Evolutionary conservation across 2,113 vertebrate species (phyloP).

Genomic region (Sturnus vulgaris): DNA sequence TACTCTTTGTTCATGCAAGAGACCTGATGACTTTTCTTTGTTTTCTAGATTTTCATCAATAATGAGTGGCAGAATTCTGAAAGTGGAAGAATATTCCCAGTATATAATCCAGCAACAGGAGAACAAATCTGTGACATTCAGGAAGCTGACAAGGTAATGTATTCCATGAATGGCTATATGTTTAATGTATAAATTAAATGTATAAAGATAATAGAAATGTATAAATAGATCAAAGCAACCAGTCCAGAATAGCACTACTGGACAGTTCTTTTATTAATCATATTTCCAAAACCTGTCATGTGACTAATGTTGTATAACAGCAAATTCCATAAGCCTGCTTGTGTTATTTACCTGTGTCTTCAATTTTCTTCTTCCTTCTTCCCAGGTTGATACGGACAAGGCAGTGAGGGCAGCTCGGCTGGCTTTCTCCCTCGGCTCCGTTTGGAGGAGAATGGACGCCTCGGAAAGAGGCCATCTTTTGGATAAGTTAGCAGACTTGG

Average conservation of each 20-base stretch:
- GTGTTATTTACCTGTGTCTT: background rate
- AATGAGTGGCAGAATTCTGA: constrained; percentile 98
- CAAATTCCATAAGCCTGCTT: background rate
- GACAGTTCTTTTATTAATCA: background rate
- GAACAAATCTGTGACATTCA: constrained; percentile 96
- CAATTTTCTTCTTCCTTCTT: background rate
- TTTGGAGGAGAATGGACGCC: constrained; percentile 96
- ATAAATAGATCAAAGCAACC: background rate
- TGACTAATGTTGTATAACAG: background rate
- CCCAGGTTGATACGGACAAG: constrained; percentile 91
- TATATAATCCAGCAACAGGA: constrained; percentile 90
- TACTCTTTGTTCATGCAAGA: background rate
- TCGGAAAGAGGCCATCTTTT: constrained; percentile 91
- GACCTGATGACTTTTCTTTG: background rate
- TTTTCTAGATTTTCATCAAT: constrained; percentile 93
- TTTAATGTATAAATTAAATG: background rate
- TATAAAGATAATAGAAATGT: background rate
- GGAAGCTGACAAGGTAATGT: constrained; percentile 93
- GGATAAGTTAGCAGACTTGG: constrained; percentile 91
- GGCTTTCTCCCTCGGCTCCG: constrained; percentile 90
- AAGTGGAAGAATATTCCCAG: constrained; percentile 87
- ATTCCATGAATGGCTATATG: background rate
- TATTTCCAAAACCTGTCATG: background rate
- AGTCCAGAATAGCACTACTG: background rate
- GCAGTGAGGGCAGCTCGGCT: constrained; percentile 91